Base-by-base conservation (phyloP, 2,888 invertebrate species). In the Cataglyphis cursor region DNA sequence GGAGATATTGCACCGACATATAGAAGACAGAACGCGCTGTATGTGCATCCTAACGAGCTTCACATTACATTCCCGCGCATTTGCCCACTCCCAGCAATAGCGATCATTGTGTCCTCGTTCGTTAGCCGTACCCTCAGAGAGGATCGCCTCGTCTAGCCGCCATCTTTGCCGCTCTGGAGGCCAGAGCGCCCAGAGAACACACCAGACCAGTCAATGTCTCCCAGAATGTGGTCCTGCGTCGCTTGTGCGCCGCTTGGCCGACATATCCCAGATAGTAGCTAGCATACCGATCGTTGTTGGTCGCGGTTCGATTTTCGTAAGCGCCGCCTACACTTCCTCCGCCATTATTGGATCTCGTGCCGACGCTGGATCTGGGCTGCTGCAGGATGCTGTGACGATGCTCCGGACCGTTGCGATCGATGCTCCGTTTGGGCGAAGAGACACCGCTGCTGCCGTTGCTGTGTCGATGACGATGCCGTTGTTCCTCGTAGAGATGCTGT, bases 161-260 rank as follows among this genome's bases (percentile, higher is more conserved):
- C 93, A 94, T 94, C 87, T 95, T 94, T 41, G 95, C 93, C 70
- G 95, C 95, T 82, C 95, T 93, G 21, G 95, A 92, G 10, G 95
- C 95, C 59, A 95, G 92, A 51, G 95, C 94, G 31, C 95, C 95
- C 68, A 95, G 91, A 9, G 95, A 95, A 89, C 95, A 95, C 48
- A 95, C 95, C 64, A 95, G 93, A 12, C 95, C 95, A 1, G 95
- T 94, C n/a, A 95, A 90, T 44, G 95, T 93, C 81, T 95, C 95
- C 95, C 95, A 95, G 80, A 95, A 92, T 44, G 93, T 94, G 51
- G 93, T 88, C 68, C 93, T 89, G 76, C 93, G 91, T 83, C 92
- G 90, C 81, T 93, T 93, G 73, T 91, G 89, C 78, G 89, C 85
- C 44, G 86, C 85, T 72, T 91, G 88, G 82, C 89, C 88, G 75